Base-by-base conservation (phyloP, 2,797 vertebrate genomes). In the Staurois parvus region DNA sequence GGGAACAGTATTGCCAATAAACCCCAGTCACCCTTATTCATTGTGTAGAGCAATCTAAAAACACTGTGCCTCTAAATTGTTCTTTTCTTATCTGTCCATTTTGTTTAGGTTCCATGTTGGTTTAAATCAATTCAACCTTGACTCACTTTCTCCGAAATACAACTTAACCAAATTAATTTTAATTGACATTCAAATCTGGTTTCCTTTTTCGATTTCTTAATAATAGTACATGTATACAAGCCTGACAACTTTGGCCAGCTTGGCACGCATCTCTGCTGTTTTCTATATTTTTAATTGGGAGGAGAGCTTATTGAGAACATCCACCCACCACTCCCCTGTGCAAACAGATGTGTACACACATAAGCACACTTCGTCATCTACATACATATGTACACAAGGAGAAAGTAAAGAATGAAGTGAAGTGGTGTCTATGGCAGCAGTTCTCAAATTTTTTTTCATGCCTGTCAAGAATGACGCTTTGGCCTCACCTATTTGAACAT, bases 311-410 rank as follows among this genome's bases (percentile, higher is more conserved):
- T 59, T 79, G 32, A 34, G 59, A 79, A 66, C 64, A 37, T 69
- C 42, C 32, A 32, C 40, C 76, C 76, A 74, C 56, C 83, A 79
- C 76, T 79, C 59, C 76, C 59, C 42, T 66, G 28, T 45, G 29
- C 28, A 85, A 84, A 85, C 52, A 30, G 28, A 29, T 19, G 24
- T 70, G 29, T 56, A n/a, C 32, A 40, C 19, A 42, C n/a, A 56
- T n/a, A 17, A 69, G 9, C 56, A 30, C 48, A 17, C 15, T 42
- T 76, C 28, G 13, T 45, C 34, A 84, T 64, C 5, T 13, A 9
- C 1, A 52, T 52, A 26, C 21, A 76, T n/a, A 72, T 26, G 52
- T 45, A 42, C 52, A 64, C 10, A 30, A 29, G 34, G 42, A 56
- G 42, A 84, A 70, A 72, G 45, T 30, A 29, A 59, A 59, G n/a